Base-by-base conservation (phyloP, 1,140 invertebrate species). In the Ips typographus region DNA sequence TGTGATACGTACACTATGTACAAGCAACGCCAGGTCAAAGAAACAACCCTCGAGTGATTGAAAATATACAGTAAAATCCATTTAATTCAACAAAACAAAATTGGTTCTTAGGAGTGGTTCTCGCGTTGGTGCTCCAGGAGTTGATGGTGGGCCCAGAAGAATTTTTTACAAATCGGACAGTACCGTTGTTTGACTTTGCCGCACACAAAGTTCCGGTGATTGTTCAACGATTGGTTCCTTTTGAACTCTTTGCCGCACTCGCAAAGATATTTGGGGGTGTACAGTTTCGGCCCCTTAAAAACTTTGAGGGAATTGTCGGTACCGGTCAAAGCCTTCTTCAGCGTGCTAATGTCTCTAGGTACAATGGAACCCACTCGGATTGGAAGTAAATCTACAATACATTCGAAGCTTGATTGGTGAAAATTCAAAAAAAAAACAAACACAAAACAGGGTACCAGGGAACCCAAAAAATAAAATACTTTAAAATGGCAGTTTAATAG, bases 201-300 rank as follows among this genome's bases (percentile, higher is more conserved):
- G 42, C 71, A 72, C 41, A 68, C 66, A 43, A 72, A 72, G 43
- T 72, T 72, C 6, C 65, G 40, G 40, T 72, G 71, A 36, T 61
- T 72, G 49, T 68, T 68, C 47, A 72, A 40, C n/a, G 71, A 72
- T 42, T 72, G 71, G 22, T 72, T 72, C 36, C 71, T 61, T 22
- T 68, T 68, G 40, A 72, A 72, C 4, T 22, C 61, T 43, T 72
- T 72, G 1, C 71, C 71, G 52, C 71, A 72, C 51, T 72, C 61
- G 42, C 71, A 72, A 1, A 38, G 5, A 36, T 67, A 71, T 40
- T 49, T 63, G 38, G 61, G 47, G 37, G 37, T 40, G 40, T 40
- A 55, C 59, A 47, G 3, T 40, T 53, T 43, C 53, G 44, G 44
- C 1, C n/a, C n/a, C n/a, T 5, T n/a, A 1, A 4, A n/a, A 47